phyloP scores from a whole-genome alignment of 2,113 vertebrate species.

The Echinops telfairi region DNA sequence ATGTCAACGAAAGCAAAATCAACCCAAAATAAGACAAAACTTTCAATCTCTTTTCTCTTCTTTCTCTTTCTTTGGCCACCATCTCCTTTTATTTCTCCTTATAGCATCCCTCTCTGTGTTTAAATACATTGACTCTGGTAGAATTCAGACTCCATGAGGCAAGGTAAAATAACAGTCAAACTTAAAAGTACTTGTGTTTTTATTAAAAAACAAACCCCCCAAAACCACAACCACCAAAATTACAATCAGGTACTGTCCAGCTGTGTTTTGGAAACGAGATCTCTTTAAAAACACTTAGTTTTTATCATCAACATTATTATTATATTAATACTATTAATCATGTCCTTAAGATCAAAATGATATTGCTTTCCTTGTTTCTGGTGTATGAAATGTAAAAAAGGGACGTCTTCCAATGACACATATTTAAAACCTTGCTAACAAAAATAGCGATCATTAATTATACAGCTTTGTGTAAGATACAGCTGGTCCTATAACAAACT shows the following conservation, averaged over 20 bases:
- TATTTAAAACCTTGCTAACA: conserved; percentile 75
- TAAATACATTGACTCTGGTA: not conserved
- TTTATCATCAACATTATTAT: conserved; percentile 85
- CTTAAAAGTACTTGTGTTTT: conserved; percentile 90
- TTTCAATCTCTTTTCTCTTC: too few species aligned
- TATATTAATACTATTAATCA: conserved; percentile 91
- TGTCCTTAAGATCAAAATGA: conserved; percentile 81
- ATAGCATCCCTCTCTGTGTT: not conserved
- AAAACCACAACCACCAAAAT: conserved; percentile 60
- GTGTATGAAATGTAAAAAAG: conserved; percentile 81
- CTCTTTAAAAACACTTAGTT: conserved; percentile 84
- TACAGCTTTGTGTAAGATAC: conserved; percentile 85
- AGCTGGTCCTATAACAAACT: conserved; percentile 86
- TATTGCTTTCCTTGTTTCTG: conserved; percentile 78
- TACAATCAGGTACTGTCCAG: conserved; percentile 89
- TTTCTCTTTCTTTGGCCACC: not conserved
- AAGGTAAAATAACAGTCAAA: conserved; percentile 70
- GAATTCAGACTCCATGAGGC: conserved; percentile 53
- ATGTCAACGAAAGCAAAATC: too few species aligned
- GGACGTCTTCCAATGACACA: conserved; percentile 66
- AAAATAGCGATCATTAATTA: conserved; percentile 82
- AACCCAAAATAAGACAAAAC: too few species aligned
- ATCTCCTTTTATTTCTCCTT: not conserved
- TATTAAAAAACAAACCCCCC: conserved; percentile 83
- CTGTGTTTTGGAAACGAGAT: conserved; percentile 84